phyloP scores from a whole-genome alignment of 2,888 invertebrate species.

The Gasteruption jaculator region DNA sequence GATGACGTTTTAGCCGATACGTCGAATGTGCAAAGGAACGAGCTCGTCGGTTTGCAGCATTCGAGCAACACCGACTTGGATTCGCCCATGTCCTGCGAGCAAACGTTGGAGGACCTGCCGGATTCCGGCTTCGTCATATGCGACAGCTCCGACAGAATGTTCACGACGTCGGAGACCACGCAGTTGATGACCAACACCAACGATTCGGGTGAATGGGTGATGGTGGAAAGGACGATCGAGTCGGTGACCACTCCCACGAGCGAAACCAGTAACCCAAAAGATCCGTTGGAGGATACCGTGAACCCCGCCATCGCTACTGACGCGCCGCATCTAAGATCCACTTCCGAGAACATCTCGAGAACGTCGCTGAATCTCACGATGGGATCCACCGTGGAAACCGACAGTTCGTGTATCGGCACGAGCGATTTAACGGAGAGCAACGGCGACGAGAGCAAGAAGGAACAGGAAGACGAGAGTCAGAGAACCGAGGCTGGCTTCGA shows the following conservation, averaged over 20 bases:
- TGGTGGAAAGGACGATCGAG: constrained; percentile 39
- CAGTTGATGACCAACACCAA: constrained; percentile 34
- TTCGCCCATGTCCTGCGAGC: constrained; percentile 48
- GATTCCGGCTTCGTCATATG: constrained; percentile 43
- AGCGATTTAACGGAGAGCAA: constrained; percentile 41
- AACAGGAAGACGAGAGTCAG: constrained; percentile 16
- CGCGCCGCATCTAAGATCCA: constrained; percentile 33
- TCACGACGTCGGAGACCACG: constrained; percentile 37
- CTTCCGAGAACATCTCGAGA: constrained; percentile 40
- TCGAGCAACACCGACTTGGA: constrained; percentile 43
- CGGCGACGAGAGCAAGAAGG: constrained; percentile 29
- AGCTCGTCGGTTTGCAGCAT: constrained; percentile 26
- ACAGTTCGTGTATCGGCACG: constrained; percentile 39
- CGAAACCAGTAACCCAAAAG: constrained; percentile 37
- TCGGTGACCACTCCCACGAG: constrained; percentile 38
- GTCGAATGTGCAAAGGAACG: constrained; percentile 28
- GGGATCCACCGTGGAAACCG: constrained; percentile 41
- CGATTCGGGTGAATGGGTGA: constrained; percentile 42
- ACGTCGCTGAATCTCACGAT: constrained; percentile 43
- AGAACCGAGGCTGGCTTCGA: too few species aligned
- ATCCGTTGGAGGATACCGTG: constrained; percentile 33
- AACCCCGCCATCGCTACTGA: constrained; percentile 40
- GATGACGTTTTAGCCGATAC: constrained; percentile 17
- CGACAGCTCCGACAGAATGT: constrained; percentile 42
- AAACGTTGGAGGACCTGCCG: constrained; percentile 40